Evolutionary conservation across 2,888 invertebrate genomes (phyloP), one percentile per base, ranked within the genome.

Genomic region (Halocaridina rubra): DNA sequence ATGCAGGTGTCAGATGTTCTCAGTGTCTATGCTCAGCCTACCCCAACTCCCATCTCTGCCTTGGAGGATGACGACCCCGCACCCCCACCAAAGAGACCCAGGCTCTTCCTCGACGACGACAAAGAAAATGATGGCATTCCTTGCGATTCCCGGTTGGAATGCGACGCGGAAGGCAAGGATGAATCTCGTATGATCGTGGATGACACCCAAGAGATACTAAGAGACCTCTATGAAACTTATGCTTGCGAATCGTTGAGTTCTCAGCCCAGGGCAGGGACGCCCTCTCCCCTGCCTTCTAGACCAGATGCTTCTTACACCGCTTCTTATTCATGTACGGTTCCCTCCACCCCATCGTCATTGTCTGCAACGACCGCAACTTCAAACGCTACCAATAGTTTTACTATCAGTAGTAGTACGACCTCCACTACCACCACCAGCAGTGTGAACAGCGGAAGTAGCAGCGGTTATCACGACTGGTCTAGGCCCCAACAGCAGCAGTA

Each of bases 31-130:
- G 82, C 39, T 30, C 19, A 88, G 88, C 72, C 86, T 84, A 39
- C 86, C 81, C 81, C 85, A 86, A 16, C 88, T 86, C 72, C 86
- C 84, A 32, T 85, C 80, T 71, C 85, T 86, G 32, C 88, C 88
- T 57, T 88, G 27, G 91, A 91, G 3, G 91, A 91, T 87, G 91
- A 91, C 4, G 91, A 91, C 75, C 81, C 85, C 24, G 86, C 81
- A 61, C 85, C 86, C 27, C 84, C 86, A 24, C 86, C 89, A 69
- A 87, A 88, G 74, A 81, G 79, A 71, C 88, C 75, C 13, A 74
- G 74, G 85, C 74, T 88, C 29, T 75, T 86, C 69, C 79, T 77
- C 75, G 74, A 76, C 46, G 86, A 86, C 80, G 81, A 80, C 24
- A 84, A 81, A 75, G 85, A 87, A 57, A 90, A 90, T 67, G 91